A percentile compares a stretch with the other conserved stretches of the same genome.
Conservation (phyloP, 2,797 vertebrate genomes). For the Adrianichthys oophorus region DNA sequence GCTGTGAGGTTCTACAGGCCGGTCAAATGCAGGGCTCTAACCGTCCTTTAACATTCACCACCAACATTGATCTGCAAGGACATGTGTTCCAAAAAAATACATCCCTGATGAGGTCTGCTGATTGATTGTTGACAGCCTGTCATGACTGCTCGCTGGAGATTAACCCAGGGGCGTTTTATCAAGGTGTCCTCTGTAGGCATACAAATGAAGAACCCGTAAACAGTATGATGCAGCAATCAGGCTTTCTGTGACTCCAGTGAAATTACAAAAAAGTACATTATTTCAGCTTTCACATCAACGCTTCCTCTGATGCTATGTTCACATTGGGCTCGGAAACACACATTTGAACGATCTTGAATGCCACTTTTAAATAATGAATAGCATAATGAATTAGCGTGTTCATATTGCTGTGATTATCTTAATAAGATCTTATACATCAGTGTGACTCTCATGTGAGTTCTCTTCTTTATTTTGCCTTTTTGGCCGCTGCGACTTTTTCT, state of each 20-base stretch:
- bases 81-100: constrained; percentile 39
- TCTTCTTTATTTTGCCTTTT: too few species aligned
- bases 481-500: too few species aligned
- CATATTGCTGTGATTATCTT: too few species aligned
- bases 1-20: background rate
- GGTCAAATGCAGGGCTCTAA: constrained; percentile 17
- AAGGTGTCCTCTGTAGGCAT: constrained; percentile 31
- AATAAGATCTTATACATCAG: too few species aligned
- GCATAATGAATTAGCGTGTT: too few species aligned
- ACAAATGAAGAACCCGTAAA: constrained; percentile 18
- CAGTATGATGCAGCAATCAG: background rate
- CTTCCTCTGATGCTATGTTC: too few species aligned
- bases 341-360: too few species aligned
- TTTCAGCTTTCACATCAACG: too few species aligned
- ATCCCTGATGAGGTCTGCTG: constrained; percentile 51
- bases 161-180: constrained; percentile 39
- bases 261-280: background rate
- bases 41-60: constrained; percentile 46
- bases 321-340: too few species aligned
- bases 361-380: too few species aligned
- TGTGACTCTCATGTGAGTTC: too few species aligned
- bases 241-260: background rate
- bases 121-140: constrained; percentile 49
- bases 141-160: constrained; percentile 31
- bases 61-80: constrained; percentile 40